Conservation (phyloP, 1,140 invertebrate genomes). For the Chrysoperla carnea region DNA sequence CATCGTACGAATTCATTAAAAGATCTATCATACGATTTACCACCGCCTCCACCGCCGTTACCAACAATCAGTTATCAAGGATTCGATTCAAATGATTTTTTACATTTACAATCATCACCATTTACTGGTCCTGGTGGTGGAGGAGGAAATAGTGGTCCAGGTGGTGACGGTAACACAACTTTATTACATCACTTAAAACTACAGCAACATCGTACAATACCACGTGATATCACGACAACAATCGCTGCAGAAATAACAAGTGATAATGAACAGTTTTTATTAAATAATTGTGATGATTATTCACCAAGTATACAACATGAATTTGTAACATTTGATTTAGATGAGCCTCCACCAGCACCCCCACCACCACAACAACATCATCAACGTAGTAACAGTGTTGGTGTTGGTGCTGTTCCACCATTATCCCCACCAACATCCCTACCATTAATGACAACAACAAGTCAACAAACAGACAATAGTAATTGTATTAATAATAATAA, state of each 20-base stretch:
- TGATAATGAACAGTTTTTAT: slow-evolving; percentile 12
- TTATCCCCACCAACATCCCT: too few species aligned
- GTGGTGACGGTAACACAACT: not conserved
- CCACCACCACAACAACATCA: slow-evolving; percentile 16
- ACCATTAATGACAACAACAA: too few species aligned
- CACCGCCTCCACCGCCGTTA: slow-evolving; percentile 19
- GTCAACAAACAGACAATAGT: too few species aligned
- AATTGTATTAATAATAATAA: too few species aligned
- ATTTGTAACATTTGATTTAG: slow-evolving; percentile 24
- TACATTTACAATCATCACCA: too few species aligned
- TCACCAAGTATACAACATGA: slow-evolving; percentile 19
- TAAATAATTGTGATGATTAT: slow-evolving; percentile 19
- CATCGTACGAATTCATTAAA: slow-evolving; percentile 30
- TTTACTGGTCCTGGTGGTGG: slow-evolving; percentile 20
- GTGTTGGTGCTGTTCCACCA: not conserved
- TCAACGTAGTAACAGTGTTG: slow-evolving; percentile 17
- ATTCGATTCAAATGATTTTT: too few species aligned
- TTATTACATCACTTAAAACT: slow-evolving; percentile 20
- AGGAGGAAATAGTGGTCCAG: slow-evolving; percentile 4
- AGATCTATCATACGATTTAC: slow-evolving; percentile 35
- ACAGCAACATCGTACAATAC: slow-evolving; percentile 23
- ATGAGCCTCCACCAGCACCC: slow-evolving; percentile 16
- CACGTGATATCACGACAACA: slow-evolving; percentile 8
- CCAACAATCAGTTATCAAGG: slow-evolving; percentile 22
- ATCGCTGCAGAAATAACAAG: slow-evolving; percentile 1